Percentiles rank a stretch among this genome's conserved stretches.
Conservation (phyloP, 2,888 invertebrate species). For the Flexamia atlantica region DNA sequence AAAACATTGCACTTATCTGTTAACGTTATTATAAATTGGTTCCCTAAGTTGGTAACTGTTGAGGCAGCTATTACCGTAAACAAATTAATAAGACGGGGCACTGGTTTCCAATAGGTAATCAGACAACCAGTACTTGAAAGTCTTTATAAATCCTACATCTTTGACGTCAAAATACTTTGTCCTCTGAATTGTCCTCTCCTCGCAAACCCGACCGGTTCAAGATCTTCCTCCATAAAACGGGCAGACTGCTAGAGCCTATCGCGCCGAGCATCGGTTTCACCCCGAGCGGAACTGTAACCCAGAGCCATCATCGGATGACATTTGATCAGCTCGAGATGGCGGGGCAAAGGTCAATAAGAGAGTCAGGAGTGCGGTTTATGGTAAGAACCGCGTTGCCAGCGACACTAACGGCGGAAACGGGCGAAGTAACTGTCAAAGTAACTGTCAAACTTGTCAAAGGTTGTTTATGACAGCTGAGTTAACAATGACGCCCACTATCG, state of each 20-base stretch:
- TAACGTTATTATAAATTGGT: too few relatives aligned
- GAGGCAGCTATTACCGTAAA: too few relatives aligned
- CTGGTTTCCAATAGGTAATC: too few relatives aligned
- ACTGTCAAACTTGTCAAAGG: conserved; percentile 23
- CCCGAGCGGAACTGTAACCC: not conserved
- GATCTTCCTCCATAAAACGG: not conserved
- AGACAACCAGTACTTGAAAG: too few relatives aligned
- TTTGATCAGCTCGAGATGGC: conserved; percentile 3
- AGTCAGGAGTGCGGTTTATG: conserved; percentile 4
- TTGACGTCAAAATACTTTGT: too few relatives aligned
- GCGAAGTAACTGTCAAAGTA: conserved; percentile 35
- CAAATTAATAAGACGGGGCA: too few relatives aligned
- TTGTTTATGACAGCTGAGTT: conserved; percentile 37
- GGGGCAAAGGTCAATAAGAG: conserved; percentile 30
- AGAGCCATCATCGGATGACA: conserved; percentile 4
- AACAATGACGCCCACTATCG: conserved; percentile 20
- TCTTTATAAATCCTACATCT: too few relatives aligned
- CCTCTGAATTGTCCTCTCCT: too few relatives aligned
- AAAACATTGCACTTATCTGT: too few relatives aligned
- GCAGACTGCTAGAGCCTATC: not conserved
- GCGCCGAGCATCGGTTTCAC: not conserved
- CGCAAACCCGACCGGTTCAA: too few relatives aligned
- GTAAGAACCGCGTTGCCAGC: not conserved
- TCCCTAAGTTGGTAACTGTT: too few relatives aligned
- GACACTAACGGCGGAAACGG: conserved; percentile 29